Percentiles rank a stretch among this genome's conserved stretches.
Conservation (phyloP, 2,797 vertebrate species). For the Acridotheres tristis region DNA sequence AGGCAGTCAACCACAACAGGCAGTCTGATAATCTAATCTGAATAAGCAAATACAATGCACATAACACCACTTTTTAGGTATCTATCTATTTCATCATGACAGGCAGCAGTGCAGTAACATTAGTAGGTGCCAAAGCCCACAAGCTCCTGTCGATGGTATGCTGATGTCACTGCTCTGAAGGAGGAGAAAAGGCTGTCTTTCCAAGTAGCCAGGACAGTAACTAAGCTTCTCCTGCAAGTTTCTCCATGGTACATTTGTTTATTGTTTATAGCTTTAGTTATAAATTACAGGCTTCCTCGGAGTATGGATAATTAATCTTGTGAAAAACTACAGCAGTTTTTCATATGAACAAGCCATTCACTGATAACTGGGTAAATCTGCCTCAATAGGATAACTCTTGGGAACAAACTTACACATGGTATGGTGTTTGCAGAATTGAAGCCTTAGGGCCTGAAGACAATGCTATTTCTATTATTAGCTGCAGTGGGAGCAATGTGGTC, state of each 20-base stretch:
- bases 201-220: background rate
- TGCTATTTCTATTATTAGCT: constrained; percentile 34
- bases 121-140: background rate
- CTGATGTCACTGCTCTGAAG: background rate
- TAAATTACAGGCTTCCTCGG: constrained; percentile 17
- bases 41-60: background rate
- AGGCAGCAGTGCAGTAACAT: background rate
- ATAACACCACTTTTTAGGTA: background rate
- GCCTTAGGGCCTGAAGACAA: constrained; percentile 56
- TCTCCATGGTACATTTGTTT: background rate
- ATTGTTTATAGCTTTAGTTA: constrained; percentile 33
- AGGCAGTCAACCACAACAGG: background rate
- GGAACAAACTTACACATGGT: constrained; percentile 55
- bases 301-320: constrained; percentile 54
- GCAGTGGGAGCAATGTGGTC: constrained; percentile 3
- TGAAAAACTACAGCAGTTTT: constrained; percentile 38
- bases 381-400: constrained; percentile 48
- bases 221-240: background rate
- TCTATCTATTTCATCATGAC: background rate
- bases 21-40: background rate
- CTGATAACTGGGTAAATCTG: constrained; percentile 51
- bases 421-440: constrained; percentile 18
- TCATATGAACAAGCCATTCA: constrained; percentile 21
- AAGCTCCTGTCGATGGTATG: background rate
- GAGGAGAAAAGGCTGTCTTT: background rate